Evolutionary conservation across 2,113 vertebrate species (phyloP).

Genomic region (Clupea harengus): DNA sequence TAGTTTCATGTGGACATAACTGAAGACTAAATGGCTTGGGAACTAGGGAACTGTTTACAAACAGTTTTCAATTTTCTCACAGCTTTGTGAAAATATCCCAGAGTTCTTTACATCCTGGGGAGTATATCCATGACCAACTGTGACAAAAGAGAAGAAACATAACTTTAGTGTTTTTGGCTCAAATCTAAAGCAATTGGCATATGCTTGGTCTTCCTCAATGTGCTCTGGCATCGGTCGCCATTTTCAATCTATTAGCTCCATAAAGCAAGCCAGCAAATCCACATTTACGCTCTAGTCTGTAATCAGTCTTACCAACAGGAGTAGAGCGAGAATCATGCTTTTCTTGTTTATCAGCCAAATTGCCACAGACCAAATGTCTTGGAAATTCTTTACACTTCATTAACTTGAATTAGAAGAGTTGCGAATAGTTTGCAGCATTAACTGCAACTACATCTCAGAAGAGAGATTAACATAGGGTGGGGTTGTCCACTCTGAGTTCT

Average conservation of each 20-base stretch:
- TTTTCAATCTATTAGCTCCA: background rate
- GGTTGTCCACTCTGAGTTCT: background rate
- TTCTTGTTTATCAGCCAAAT: background rate
- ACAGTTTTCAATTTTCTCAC: constrained; percentile 2
- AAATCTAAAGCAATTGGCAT: background rate
- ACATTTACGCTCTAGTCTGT: background rate
- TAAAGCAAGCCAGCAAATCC: background rate
- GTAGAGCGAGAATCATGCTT: background rate
- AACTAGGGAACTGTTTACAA: background rate
- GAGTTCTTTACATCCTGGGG: background rate
- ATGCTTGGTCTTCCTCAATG: background rate
- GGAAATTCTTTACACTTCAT: background rate
- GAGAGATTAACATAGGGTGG: background rate
- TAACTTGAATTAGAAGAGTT: too few species aligned
- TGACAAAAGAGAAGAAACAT: background rate
- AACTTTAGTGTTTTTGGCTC: background rate
- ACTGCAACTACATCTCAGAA: background rate
- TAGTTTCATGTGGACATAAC: background rate
- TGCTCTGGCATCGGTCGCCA: background rate
- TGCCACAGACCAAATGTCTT: background rate
- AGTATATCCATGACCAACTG: background rate
- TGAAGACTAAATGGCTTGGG: background rate
- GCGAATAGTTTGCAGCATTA: background rate
- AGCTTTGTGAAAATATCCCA: background rate
- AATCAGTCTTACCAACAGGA: background rate